Base-by-base conservation (phyloP, 2,888 invertebrate species). In the Arctia plantaginis region DNA sequence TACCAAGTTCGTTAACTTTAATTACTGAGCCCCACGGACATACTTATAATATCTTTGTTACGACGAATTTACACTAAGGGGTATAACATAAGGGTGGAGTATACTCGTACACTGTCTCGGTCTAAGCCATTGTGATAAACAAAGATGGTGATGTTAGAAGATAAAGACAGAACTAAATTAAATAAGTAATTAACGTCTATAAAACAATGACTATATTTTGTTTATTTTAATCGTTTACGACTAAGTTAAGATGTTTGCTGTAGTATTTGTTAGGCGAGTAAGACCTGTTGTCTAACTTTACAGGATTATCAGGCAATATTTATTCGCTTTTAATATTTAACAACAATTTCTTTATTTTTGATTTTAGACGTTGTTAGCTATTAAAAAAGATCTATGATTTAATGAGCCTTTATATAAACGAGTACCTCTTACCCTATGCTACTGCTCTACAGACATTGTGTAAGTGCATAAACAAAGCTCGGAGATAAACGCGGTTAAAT, bases 1-100 rank as follows among this genome's bases (percentile, higher is more conserved):
- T 92, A 88, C 86, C 81, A 88, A 90, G 86, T 91, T 89, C 90
- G 90, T 91, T 90, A 91, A 88, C 87, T 89, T 91, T 91, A 91
- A 91, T 92, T 91, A 92, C 87, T 80, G 83, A 84, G 78, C 86
- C 88, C 87, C 83, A 80, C 84, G 88, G 89, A 88, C 88, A 85
- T 83, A 87, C 85, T 85, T 86, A 86, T 86, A 87, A 89, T 86
- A 89, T 89, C 84, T 86, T 86, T 85, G 84, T 88, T 83, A 84
- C 82, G 79, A 77, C 27, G 71, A 81, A 73, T 80, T 79, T 77
- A 70, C 72, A 73, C 76, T 82, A 82, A 85, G 85, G 76, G 79
- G 78, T 69, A 76, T 69, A 74, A 71, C 75, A 73, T 82, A 79
- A 79, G 77, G 74, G 76, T 80, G 72, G 30, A 66, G 68, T 79